A percentile compares a stretch with the other conserved stretches of the same genome.
Conservation (phyloP, 1,140 invertebrate genomes). For the Drosophila cardini region DNA sequence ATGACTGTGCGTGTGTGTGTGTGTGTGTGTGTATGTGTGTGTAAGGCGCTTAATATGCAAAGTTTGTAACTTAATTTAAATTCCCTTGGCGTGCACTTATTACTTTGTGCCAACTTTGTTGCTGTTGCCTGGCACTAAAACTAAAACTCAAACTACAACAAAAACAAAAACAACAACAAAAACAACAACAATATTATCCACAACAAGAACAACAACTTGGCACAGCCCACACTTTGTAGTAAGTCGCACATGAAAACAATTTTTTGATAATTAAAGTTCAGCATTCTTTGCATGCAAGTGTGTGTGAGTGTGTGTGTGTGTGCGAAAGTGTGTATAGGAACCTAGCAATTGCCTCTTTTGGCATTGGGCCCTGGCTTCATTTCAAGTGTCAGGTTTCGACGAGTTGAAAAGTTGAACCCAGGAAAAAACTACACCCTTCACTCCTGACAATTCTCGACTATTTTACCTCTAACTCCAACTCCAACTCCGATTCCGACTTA, state of each 20-base stretch:
- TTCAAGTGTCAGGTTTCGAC: slow-evolving; percentile 50
- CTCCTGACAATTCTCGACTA: slow-evolving; percentile 17
- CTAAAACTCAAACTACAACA: slow-evolving; percentile 45
- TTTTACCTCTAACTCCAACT: background rate
- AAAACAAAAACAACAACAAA: background rate
- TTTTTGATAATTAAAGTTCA: slow-evolving; percentile 63
- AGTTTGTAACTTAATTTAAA: slow-evolving; percentile 65
- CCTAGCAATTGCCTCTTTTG: slow-evolving; percentile 45
- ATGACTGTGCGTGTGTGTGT: no score
- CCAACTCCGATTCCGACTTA: slow-evolving; percentile 1
- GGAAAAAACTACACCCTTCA: slow-evolving; percentile 25
- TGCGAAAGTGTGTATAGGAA: slow-evolving; percentile 7
- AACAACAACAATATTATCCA: background rate
- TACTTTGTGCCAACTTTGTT: slow-evolving; percentile 56
- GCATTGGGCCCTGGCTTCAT: slow-evolving; percentile 53
- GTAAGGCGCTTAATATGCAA: slow-evolving; percentile 62
- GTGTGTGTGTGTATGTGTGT: slow-evolving; percentile 4
- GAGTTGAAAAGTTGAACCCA: slow-evolving; percentile 45
- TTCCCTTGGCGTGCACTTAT: slow-evolving; percentile 59
- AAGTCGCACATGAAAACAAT: slow-evolving; percentile 59
- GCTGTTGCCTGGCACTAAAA: slow-evolving; percentile 42
- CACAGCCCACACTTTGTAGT: slow-evolving; percentile 46
- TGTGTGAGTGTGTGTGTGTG: slow-evolving; percentile 1
- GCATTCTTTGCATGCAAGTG: slow-evolving; percentile 30
- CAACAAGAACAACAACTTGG: slow-evolving; percentile 42